A percentile compares a stretch with the other conserved stretches of the same genome.
Evolutionary conservation across 2,797 vertebrate genomes (phyloP).

Genomic region (Chelmon rostratus): DNA sequence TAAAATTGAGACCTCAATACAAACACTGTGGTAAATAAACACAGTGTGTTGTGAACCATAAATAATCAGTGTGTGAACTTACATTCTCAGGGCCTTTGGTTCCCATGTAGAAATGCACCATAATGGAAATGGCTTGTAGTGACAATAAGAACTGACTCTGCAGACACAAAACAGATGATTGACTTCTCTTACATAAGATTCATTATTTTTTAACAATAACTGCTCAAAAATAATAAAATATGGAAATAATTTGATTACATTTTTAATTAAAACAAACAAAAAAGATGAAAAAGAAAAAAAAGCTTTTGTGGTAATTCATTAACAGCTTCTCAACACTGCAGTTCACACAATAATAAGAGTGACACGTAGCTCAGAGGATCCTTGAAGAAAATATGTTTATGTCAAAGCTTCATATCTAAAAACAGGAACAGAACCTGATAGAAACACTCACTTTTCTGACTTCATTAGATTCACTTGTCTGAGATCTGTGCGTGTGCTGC

Average conservation of each 20-base stretch:
- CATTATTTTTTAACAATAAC: neutral
- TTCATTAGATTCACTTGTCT: neutral
- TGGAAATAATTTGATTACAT: no score
- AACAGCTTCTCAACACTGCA: no score
- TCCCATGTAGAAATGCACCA: slow-evolving; percentile 99
- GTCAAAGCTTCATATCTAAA: no score
- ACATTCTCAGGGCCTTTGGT: slow-evolving; percentile 99
- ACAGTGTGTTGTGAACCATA: neutral
- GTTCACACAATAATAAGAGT: no score
- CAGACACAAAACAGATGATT: neutral
- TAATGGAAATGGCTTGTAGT: slow-evolving; percentile 97
- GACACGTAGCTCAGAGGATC: no score
- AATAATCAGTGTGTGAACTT: slow-evolving; percentile 70
- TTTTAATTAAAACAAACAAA: neutral
- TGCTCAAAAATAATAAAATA: no score
- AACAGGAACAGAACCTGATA: no score
- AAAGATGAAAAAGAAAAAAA: neutral
- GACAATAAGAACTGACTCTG: slow-evolving; percentile 99
- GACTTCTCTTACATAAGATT: neutral
- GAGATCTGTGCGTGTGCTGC: no score
- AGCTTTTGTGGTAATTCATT: no score
- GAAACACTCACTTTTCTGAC: neutral
- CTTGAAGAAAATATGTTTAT: no score
- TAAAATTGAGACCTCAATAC: neutral
- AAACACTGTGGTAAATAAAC: neutral